Percentiles rank a stretch among this genome's conserved stretches.
These are phyloP conservation scores for Trichoplusia ni DNA, from an alignment of 1,140 invertebrate species.

Conservation along the genomic window DNA sequence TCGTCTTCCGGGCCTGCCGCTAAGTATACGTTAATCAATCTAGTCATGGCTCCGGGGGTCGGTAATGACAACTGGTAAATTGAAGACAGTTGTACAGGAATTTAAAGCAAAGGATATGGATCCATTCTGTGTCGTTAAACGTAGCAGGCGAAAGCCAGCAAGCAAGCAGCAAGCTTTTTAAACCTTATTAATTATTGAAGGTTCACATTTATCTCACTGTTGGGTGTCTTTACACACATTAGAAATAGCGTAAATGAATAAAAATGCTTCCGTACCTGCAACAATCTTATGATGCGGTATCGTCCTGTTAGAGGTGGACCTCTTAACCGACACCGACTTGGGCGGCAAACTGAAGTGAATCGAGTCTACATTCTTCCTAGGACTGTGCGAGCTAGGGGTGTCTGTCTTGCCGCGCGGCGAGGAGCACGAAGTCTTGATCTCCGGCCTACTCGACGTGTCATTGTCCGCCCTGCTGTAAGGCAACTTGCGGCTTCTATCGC, in stretches of 20 bases:
- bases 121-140: too few relatives aligned
- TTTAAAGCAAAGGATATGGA: too few relatives aligned
- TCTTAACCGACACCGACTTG: constrained; percentile 58
- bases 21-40: too few relatives aligned
- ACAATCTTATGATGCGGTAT: constrained; percentile 71
- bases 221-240: too few relatives aligned
- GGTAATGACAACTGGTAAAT: too few relatives aligned
- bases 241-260: too few relatives aligned
- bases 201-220: too few relatives aligned
- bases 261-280: constrained; percentile 69
- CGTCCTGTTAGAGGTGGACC: constrained; percentile 35
- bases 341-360: constrained; percentile 53
- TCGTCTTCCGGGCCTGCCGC: too few relatives aligned
- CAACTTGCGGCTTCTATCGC: constrained; percentile 39
- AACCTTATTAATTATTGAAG: too few relatives aligned
- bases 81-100: too few relatives aligned
- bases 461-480: constrained; percentile 45
- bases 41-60: too few relatives aligned
- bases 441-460: constrained; percentile 44
- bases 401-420: constrained; percentile 48
- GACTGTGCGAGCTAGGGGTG: constrained; percentile 50
- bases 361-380: constrained; percentile 54
- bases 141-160: too few relatives aligned
- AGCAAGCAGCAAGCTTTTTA: background rate
- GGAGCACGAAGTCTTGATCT: constrained; percentile 46